Evolutionary conservation across 1,140 invertebrate species (phyloP).

Genomic region (Drosophila sechellia): DNA sequence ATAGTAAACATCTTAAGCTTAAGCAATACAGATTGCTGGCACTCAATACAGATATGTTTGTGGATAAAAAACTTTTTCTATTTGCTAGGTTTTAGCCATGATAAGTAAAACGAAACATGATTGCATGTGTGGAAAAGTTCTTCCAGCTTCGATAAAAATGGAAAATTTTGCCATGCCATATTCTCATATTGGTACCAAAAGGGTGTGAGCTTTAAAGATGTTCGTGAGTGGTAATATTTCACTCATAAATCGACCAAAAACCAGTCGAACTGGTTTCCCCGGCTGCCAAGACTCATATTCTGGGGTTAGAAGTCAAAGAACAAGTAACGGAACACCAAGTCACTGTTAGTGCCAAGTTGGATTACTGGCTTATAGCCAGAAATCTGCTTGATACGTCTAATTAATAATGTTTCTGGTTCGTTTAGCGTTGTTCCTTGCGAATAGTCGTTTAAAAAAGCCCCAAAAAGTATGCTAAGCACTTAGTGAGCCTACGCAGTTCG

Average conservation of each 20-base stretch:
- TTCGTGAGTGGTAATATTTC: slow-evolving; percentile 51
- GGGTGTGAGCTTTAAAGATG: slow-evolving; percentile 36
- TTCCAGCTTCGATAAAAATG: not conserved
- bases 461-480: slow-evolving; percentile 40
- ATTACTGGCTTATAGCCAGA: slow-evolving; percentile 39
- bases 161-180: no score
- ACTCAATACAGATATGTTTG: slow-evolving; percentile 38
- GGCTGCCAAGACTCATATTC: slow-evolving; percentile 15
- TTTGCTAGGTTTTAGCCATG: slow-evolving; percentile 32
- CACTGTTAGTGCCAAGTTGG: slow-evolving; percentile 21
- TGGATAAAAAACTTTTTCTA: slow-evolving; percentile 46
- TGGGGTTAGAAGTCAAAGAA: slow-evolving; percentile 15
- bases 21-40: slow-evolving; percentile 31
- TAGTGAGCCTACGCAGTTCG: not conserved
- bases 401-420: slow-evolving; percentile 42
- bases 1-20: slow-evolving; percentile 42
- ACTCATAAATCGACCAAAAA: slow-evolving; percentile 57
- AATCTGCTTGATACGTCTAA: slow-evolving; percentile 20
- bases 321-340: slow-evolving; percentile 6
- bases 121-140: slow-evolving; percentile 42
- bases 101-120: slow-evolving; percentile 38
- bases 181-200: not conserved
- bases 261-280: slow-evolving; percentile 33
- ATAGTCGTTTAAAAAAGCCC: slow-evolving; percentile 19
- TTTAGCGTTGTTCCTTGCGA: slow-evolving; percentile 4